phyloP scores from a whole-genome alignment of 2,797 vertebrate species.

The Typhlichthys eigenmanni region DNA sequence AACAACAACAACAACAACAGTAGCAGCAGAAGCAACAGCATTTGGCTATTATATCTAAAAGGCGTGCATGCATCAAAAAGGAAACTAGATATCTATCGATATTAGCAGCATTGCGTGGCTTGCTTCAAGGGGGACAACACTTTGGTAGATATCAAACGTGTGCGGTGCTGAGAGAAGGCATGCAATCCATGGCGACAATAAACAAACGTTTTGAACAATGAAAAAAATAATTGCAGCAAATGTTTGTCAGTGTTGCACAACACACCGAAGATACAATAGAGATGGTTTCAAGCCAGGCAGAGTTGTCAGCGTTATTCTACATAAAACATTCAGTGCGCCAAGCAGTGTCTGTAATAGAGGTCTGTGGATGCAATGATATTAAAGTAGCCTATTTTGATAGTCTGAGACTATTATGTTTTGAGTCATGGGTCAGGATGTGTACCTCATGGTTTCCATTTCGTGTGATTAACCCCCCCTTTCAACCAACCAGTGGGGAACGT shows the following conservation, averaged over 20 bases:
- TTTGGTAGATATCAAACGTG: conserved; percentile 46
- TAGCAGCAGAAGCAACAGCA: conserved; percentile 42
- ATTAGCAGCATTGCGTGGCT: conserved; percentile 57
- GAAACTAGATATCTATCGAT: conserved; percentile 68
- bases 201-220: conserved; percentile 38
- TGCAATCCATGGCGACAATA: conserved; percentile 30
- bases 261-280: conserved; percentile 35
- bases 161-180: conserved; percentile 33
- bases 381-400: conserved; percentile 15
- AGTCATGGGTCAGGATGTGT: conserved; percentile 13
- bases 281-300: conserved; percentile 21
- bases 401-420: conserved; percentile 13
- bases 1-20: no score
- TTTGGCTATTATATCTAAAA: conserved; percentile 67
- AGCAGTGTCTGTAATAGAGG: conserved; percentile 22
- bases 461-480: conserved; percentile 21
- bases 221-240: conserved; percentile 23
- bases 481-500: background rate
- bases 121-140: conserved; percentile 49
- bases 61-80: conserved; percentile 61
- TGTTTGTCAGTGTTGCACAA: conserved; percentile 51
- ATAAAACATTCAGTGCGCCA: conserved; percentile 13
- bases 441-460: conserved; percentile 27
- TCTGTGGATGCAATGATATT: conserved; percentile 19
- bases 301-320: conserved; percentile 26